Conservation (phyloP, 1,140 invertebrate species). For the Manduca sexta region DNA sequence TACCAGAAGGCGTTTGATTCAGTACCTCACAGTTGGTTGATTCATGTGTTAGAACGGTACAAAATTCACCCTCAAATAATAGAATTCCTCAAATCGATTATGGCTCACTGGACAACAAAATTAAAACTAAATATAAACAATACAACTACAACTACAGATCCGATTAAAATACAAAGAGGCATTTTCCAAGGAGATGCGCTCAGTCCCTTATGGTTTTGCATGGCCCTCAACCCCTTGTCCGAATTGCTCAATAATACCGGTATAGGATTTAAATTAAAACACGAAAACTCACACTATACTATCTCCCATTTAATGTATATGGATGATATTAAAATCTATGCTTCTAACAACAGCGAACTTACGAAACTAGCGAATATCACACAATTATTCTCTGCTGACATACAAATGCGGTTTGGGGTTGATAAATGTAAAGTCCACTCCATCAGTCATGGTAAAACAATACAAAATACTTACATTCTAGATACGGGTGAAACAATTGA, state of each 20-base stretch:
- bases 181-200: constrained; percentile 6
- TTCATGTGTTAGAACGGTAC: constrained; percentile 12
- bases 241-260: constrained; percentile 2
- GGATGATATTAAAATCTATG: constrained; percentile 8
- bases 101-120: no score
- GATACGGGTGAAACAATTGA: constrained; percentile 10
- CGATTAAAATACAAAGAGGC: constrained; percentile 6
- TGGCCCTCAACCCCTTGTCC: neutral
- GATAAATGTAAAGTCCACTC: constrained; percentile 11
- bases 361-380: no score
- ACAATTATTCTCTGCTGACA: no score
- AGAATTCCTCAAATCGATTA: neutral
- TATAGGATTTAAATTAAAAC: constrained; percentile 3
- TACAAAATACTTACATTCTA: constrained; percentile 2
- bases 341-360: no score
- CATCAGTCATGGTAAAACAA: neutral
- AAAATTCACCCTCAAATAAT: constrained; percentile 14
- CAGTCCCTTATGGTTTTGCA: no score
- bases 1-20: constrained; percentile 19
- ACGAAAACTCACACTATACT: neutral
- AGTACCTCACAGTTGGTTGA: constrained; percentile 18
- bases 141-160: neutral
- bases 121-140: neutral
- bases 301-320: constrained; percentile 8
- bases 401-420: no score